Base-by-base conservation (phyloP, 2,797 vertebrate species). In the Scyliorhinus canicula region DNA sequence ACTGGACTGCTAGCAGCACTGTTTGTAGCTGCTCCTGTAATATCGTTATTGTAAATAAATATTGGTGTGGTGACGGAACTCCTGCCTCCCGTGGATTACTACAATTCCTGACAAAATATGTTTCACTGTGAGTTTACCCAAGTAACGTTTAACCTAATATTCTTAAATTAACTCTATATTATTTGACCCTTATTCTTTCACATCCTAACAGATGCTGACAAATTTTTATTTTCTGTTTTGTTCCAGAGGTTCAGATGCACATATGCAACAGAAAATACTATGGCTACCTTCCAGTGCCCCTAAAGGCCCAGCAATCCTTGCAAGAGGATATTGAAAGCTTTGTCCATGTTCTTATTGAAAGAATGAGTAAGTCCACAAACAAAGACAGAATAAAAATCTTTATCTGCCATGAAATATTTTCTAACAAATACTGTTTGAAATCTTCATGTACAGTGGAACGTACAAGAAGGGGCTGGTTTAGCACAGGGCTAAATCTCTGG, bases 211-310 rank as follows among this genome's bases (percentile, higher is more conserved):
- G 86, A 90, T 90, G 55, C 52, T n/a, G 55, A 60, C 7, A 6
- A 44, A 65, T 28, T 65, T 44, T 67, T 67, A 0, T 40, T 47
- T 47, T 67, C 60, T 19, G 3, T 93, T 74, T 95, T 96, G 93
- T 95, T 96, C 21, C 96, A 99, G 99, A 97, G 95, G 96, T 99
- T 95, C 99, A 99, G 97, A 99, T 99, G 99, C 98, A 98, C 93
- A 96, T 99, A 96, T 99, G 99, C 96, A 99, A 99, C 97, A 97
- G 96, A 95, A 98, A 99, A 55, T 98, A 98, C 96, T 99, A 99
- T 0, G 99, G 99, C 14, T 98, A 98, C 97, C 98, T 99, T 94
- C 98, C 98, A 1, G 98, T 99, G 95, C 99, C 99, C 16, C 97
- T 99, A 95, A 99, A 98, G 96, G 96, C 98, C 0, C 98, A 99